These are phyloP conservation scores for Apodemus speciosus DNA, from an alignment of 2,113 vertebrate species.

Conservation along the genomic window DNA sequence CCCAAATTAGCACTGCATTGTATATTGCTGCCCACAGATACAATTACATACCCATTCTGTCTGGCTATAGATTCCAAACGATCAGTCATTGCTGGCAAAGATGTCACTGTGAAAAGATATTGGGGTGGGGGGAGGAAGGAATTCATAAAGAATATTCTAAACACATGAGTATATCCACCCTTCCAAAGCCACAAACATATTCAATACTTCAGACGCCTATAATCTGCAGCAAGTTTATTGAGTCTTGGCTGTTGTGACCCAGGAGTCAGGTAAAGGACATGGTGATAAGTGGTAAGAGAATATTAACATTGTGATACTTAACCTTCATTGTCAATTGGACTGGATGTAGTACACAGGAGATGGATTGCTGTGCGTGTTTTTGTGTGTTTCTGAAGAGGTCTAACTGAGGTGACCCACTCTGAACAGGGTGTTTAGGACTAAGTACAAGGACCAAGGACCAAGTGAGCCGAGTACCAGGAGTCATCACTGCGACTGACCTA, in stretches of 20 bases:
- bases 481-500: background rate
- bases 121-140: conserved; percentile 9
- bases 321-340: background rate
- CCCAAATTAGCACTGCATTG: conserved; percentile 72
- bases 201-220: conserved; percentile 35
- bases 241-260: conserved; percentile 4
- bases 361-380: background rate
- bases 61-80: conserved; percentile 97
- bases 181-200: conserved; percentile 47
- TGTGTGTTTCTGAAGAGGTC: background rate
- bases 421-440: background rate
- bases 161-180: background rate
- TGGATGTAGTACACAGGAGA: background rate
- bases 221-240: conserved; percentile 47
- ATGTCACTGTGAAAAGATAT: conserved; percentile 89
- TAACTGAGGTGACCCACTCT: background rate
- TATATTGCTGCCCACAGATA: conserved; percentile 43
- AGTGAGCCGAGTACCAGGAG: background rate
- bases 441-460: background rate
- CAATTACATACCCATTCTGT: conserved; percentile 92
- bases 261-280: background rate
- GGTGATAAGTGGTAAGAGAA: background rate
- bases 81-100: conserved; percentile 97
- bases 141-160: conserved; percentile 67
- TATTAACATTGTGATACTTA: background rate